Evolutionary conservation across 1,140 invertebrate genomes (phyloP), one percentile per base, ranked within the genome.

Genomic region (Pollicipes pollicipes): DNA sequence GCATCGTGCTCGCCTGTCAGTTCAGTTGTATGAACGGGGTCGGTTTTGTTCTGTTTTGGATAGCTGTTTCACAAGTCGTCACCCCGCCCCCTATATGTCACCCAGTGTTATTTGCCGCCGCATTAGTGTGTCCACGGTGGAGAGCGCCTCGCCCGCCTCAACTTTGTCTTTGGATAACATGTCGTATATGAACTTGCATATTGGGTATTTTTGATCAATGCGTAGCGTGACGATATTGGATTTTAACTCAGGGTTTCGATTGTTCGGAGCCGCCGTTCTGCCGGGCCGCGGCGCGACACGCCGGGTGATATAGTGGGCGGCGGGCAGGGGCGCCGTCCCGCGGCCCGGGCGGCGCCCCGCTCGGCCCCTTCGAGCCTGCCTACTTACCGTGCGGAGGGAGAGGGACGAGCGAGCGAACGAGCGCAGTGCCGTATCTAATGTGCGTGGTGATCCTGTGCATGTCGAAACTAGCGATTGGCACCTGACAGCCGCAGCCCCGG

Each of bases 1-100:
- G 45, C 45, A 10, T 58, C 45, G 24, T 58, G 45, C 45, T 58
- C 45, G 45, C 45, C 45, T 58, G 45, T 58, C 45, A 21, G 45
- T 58, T 58, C 45, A 58, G 45, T 58, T 58, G 45, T 58, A 58
- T 58, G 45, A 58, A 58, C 45, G 45, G 45, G 45, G 45, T 58
- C 45, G 45, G 45, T 58, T 35, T 58, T 58, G 45, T 58, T 58
- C 45, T 58, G 45, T 58, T 58, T 58, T 58, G 45, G 45, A 58
- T 58, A 58, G 45, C 13, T 21, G 45, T 21, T 2, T 58, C 45
- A 3, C 32, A 4, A 16, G 16, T 35, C 4, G 32, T 21, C 45
- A 21, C 45, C 45, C 45, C 45, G 45, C 8, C 45, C 45, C 45
- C 45, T 58, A 58, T 58, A 58, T 58, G 45, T 58, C 45, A 58